A percentile compares a stretch with the other conserved stretches of the same genome.
phyloP scores from a whole-genome alignment of 2,797 vertebrate genomes.

The Periparus ater region DNA sequence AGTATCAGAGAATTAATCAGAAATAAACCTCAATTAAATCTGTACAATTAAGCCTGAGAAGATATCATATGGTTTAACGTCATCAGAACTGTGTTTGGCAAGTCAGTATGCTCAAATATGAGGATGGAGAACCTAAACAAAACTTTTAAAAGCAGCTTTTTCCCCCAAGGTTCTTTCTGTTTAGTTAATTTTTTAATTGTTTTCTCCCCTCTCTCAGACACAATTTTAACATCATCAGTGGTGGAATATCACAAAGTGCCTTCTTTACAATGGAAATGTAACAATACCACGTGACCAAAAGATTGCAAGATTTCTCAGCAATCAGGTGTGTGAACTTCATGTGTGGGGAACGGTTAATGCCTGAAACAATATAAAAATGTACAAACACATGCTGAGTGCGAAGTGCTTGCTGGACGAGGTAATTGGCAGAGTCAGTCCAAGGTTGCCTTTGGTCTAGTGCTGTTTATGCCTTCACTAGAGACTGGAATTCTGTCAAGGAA shows the following conservation, averaged over 20 bases:
- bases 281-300: neutral
- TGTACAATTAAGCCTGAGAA: neutral
- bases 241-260: conserved; percentile 39
- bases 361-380: conserved; percentile 64
- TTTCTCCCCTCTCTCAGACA: conserved; percentile 5
- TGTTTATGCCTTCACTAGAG: conserved; percentile 64
- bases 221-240: conserved; percentile 25
- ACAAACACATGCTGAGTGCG: conserved; percentile 62
- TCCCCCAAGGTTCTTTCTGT: neutral
- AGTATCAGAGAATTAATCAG: conserved; percentile 2
- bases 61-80: neutral
- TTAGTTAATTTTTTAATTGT: neutral
- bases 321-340: conserved; percentile 3
- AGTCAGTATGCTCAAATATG: neutral
- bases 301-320: conserved; percentile 22
- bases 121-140: neutral
- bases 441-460: conserved; percentile 41
- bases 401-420: conserved; percentile 60
- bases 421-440: conserved; percentile 55
- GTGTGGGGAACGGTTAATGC: neutral
- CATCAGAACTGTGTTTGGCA: neutral
- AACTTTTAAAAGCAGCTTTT: neutral
- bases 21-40: conserved; percentile 2
- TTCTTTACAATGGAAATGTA: conserved; percentile 39
- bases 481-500: conserved; percentile 67